Conservation (phyloP, 2,113 vertebrate genomes). For the Labeo rohita region DNA sequence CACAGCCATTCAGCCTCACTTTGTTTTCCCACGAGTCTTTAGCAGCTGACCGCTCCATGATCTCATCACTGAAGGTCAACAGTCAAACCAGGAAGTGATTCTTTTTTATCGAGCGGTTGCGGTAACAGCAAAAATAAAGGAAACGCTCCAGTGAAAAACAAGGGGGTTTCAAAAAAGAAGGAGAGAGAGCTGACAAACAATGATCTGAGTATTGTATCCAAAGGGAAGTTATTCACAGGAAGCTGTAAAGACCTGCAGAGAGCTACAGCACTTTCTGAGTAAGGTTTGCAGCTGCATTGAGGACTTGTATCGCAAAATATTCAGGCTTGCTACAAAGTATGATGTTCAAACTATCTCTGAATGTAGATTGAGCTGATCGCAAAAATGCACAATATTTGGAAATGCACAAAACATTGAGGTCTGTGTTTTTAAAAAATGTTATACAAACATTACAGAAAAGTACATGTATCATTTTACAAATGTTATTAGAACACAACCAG, state of each 20-base stretch:
- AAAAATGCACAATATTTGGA: background rate
- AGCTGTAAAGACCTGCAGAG: conserved; percentile 13
- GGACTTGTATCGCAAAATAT: background rate
- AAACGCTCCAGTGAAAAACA: conserved; percentile 42
- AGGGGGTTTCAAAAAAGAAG: conserved; percentile 27
- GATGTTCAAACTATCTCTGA: background rate
- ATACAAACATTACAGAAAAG: background rate
- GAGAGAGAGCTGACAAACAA: conserved; percentile 38
- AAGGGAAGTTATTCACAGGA: conserved; percentile 30
- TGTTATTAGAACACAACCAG: background rate
- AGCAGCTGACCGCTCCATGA: conserved; percentile 40
- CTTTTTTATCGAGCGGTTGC: conserved; percentile 44
- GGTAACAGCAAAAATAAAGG: conserved; percentile 47
- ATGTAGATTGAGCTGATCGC: background rate
- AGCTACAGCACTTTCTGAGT: background rate
- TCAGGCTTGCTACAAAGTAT: background rate
- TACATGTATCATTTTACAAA: background rate
- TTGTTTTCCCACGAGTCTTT: conserved; percentile 47
- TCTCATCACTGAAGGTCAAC: conserved; percentile 56
- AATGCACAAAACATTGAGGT: background rate
- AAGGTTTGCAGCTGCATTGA: background rate
- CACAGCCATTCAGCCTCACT: conserved; percentile 31
- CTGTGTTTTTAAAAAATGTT: too few species aligned
- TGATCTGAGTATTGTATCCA: conserved; percentile 9
- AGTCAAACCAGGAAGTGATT: conserved; percentile 52